These are phyloP conservation scores for Pica pica DNA, from an alignment of 2,113 vertebrate genomes.

Conservation along the genomic window DNA sequence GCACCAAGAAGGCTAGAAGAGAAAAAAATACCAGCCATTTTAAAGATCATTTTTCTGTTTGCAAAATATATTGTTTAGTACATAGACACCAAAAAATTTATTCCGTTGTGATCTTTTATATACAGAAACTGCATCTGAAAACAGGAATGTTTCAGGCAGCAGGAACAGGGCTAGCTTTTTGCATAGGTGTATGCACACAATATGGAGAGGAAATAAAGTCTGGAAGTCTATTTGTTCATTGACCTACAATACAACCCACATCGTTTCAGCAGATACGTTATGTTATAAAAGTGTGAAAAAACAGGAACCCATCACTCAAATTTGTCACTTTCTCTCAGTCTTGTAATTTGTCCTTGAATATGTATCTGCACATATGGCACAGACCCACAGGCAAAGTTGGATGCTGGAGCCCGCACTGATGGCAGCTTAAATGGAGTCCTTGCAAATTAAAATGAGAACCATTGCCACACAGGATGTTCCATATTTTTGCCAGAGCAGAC, in stretches of 20 bases:
- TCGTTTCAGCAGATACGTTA: not conserved
- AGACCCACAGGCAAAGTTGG: slow-evolving; percentile 57
- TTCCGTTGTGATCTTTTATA: not conserved
- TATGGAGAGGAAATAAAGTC: not conserved
- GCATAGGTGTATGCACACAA: not conserved
- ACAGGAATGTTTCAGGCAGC: not conserved
- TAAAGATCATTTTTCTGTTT: not conserved
- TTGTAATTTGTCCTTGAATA: slow-evolving; percentile 38
- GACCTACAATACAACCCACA: not conserved
- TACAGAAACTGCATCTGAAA: not conserved
- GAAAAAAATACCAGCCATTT: not conserved
- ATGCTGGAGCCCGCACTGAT: slow-evolving; percentile 11
- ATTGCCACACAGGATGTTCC: not conserved
- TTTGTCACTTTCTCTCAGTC: slow-evolving; percentile 33
- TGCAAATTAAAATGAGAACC: slow-evolving; percentile 18
- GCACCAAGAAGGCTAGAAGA: not conserved
- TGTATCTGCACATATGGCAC: slow-evolving; percentile 44
- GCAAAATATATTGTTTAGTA: not conserved
- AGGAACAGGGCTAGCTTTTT: not conserved
- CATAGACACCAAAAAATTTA: not conserved
- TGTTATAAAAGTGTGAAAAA: not conserved
- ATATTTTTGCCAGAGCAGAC: slow-evolving; percentile 10
- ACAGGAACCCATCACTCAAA: slow-evolving; percentile 41
- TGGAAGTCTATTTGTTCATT: not conserved
- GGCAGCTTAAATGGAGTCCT: slow-evolving; percentile 11